Percentiles rank a stretch among this genome's conserved stretches.
Evolutionary conservation across 2,888 invertebrate genomes (phyloP).

Genomic region (Alsophila aescularia): DNA sequence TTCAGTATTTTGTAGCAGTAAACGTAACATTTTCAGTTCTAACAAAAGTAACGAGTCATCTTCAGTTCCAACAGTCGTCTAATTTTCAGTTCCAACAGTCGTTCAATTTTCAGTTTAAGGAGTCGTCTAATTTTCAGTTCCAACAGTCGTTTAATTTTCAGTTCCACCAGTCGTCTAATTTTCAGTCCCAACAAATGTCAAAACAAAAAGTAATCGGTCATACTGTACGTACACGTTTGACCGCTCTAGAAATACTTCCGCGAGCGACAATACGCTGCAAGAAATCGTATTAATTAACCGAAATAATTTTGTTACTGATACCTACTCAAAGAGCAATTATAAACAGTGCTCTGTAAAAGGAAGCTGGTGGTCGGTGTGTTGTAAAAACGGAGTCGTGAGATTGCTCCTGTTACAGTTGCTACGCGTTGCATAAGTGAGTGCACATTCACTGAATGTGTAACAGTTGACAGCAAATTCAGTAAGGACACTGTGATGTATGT

Average conservation of each 20-base stretch:
- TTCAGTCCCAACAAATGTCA: conserved; percentile 67
- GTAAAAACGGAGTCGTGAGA: conserved; percentile 29
- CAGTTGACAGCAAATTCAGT: conserved; percentile 6
- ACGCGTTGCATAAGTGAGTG: conserved; percentile 25
- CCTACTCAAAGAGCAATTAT: conserved; percentile 25
- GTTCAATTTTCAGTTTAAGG: too few species aligned
- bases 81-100: too few species aligned
- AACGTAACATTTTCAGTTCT: background rate
- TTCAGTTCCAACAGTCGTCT: too few species aligned
- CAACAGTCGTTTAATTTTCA: too few species aligned
- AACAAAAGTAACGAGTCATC: background rate
- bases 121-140: background rate
- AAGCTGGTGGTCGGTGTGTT: conserved; percentile 8
- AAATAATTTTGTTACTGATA: conserved; percentile 30
- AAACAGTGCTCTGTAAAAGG: conserved; percentile 27
- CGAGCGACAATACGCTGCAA: conserved; percentile 20
- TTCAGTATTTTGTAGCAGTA: too few species aligned
- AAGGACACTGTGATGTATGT: too few species aligned
- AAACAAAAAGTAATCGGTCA: conserved; percentile 62
- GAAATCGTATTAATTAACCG: conserved; percentile 27
- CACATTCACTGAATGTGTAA: conserved; percentile 27
- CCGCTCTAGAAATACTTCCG: conserved; percentile 45
- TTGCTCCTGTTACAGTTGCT: conserved; percentile 27
- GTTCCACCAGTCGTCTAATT: too few species aligned
- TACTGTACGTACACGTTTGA: conserved; percentile 36